Conservation (phyloP, 2,113 vertebrate genomes). For the Synodontis membranacea region DNA sequence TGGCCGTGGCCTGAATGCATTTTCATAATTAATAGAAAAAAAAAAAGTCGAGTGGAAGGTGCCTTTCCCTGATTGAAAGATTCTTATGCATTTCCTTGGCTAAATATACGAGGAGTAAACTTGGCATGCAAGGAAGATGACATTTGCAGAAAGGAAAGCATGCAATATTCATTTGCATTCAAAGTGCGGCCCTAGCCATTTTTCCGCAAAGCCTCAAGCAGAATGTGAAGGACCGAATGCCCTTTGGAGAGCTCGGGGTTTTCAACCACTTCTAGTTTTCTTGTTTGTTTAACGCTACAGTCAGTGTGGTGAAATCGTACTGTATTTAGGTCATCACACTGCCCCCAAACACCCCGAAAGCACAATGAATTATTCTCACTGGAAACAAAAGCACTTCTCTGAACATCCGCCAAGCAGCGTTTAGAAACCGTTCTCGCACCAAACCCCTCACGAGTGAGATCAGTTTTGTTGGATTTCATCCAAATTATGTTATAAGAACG, state of each 20-base stretch:
- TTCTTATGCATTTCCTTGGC: slow-evolving; percentile 63
- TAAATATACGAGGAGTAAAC: slow-evolving; percentile 72
- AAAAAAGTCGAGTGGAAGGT: slow-evolving; percentile 66
- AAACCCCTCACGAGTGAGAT: not conserved
- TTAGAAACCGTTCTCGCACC: not conserved
- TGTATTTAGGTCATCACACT: not conserved
- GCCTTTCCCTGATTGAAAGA: slow-evolving; percentile 72
- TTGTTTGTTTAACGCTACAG: not conserved
- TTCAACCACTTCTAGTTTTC: not conserved
- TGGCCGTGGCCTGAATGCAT: slow-evolving; percentile 76
- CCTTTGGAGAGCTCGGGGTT: slow-evolving; percentile 44
- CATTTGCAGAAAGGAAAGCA: slow-evolving; percentile 71
- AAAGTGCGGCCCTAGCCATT: slow-evolving; percentile 61
- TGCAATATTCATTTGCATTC: slow-evolving; percentile 70
- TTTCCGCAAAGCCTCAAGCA: slow-evolving; percentile 50
- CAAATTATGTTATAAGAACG: not conserved
- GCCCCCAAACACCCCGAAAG: not conserved
- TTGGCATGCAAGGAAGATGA: slow-evolving; percentile 67
- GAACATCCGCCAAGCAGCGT: not conserved
- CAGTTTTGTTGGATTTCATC: not conserved
- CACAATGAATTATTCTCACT: not conserved
- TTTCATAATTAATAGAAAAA: slow-evolving; percentile 76
- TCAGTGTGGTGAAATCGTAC: not conserved
- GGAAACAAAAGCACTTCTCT: not conserved
- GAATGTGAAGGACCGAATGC: slow-evolving; percentile 58